Base-by-base conservation (phyloP, 2,113 vertebrate genomes). In the Urocitellus parryii region DNA sequence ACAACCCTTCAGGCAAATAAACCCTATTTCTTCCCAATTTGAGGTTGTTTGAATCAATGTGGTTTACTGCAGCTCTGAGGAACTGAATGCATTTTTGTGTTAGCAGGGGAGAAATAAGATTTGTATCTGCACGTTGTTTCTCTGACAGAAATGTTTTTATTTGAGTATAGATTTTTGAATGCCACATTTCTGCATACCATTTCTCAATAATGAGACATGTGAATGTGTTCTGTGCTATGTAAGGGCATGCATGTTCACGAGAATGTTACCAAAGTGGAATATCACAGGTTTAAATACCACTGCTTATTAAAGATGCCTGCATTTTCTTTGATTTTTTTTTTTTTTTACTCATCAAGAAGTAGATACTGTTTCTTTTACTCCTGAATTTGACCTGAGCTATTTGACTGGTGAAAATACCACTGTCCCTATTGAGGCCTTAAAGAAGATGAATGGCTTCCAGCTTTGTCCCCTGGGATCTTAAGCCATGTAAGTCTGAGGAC, bases 61-160 rank as follows among this genome's bases (percentile, higher is more conserved):
- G 20, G 16, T 70, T 68, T 51, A 51, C 53, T 37, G 42, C 42
- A 14, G 16, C 32, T 82, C 81, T 51, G 34, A 76, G 80, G n/a
- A 48, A 0, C 4, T 72, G 51, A 70, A 58, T 7, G 5, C 2
- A 18, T 37, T 61, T 45, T 17, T 53, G 6, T 32, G 4, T 18
- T 53, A 77, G 42, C 61, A 80, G 18, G 48, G 16, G 11, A 53
- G 14, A 17, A 13, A 81, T 29, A 81, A 61, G 68, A 63, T 91
- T 77, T 70, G 24, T 51, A 70, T 70, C 39, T 70, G 58, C 9
- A 63, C 29, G n/a, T 42, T 63, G 29, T n/a, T 68, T 90, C 76
- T 45, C 48, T 87, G 37, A 76, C 13, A 87, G 20, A 87, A 68
- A n/a, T 80, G 48, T 14, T 82, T 93, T 34, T 76, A n/a, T 70